Evolutionary conservation across 2,797 vertebrate genomes (phyloP).

Genomic region (Paedocypris micromegethes): DNA sequence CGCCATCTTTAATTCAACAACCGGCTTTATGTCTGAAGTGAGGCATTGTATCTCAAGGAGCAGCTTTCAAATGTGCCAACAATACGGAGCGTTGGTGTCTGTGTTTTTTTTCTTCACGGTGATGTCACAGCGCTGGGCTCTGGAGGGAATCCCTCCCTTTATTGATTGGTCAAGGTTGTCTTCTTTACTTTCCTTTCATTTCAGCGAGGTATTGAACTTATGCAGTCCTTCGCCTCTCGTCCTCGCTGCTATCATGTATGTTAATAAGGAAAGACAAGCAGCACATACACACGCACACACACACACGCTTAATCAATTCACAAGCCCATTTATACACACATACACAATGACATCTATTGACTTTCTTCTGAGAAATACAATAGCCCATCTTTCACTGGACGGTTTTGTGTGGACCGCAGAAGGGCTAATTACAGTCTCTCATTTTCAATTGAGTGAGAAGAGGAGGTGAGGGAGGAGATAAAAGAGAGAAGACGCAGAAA

Average conservation of each 20-base stretch:
- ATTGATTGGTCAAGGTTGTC: constrained; percentile 25
- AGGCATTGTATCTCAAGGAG: background rate
- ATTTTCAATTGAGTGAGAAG: constrained; percentile 31
- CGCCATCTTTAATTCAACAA: no score
- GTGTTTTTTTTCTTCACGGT: constrained; percentile 8
- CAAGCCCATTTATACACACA: constrained; percentile 41
- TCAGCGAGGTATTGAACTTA: constrained; percentile 30
- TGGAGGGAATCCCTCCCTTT: constrained; percentile 35
- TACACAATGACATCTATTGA: constrained; percentile 38
- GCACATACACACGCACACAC: background rate
- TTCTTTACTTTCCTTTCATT: constrained; percentile 3
- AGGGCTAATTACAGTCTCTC: constrained; percentile 31
- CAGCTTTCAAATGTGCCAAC: background rate
- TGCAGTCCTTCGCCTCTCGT: constrained; percentile 19
- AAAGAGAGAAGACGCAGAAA: constrained; percentile 3
- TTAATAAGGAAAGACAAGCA: constrained; percentile 29
- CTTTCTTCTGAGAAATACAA: constrained; percentile 35
- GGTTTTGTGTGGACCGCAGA: constrained; percentile 32
- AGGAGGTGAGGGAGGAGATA: constrained; percentile 10
- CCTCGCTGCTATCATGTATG: constrained; percentile 13
- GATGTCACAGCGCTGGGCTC: constrained; percentile 18
- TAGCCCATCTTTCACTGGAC: constrained; percentile 27
- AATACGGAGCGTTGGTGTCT: constrained; percentile 15
- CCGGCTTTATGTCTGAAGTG: no score
- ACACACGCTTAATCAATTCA: constrained; percentile 6